phyloP scores from a whole-genome alignment of 2,888 invertebrate genomes.

The Troides oblongomaculatus region DNA sequence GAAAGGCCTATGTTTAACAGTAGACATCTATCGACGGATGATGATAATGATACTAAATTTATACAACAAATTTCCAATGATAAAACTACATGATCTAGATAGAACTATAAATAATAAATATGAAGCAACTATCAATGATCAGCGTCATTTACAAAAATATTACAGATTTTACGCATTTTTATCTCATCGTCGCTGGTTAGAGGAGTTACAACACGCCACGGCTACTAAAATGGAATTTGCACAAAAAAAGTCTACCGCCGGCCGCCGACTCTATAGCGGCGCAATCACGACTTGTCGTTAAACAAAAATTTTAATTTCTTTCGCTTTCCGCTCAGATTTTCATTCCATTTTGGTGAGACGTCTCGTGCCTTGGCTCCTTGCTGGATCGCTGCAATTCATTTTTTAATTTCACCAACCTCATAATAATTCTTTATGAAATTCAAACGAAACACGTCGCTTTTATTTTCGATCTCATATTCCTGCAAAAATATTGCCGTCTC shows the following conservation, averaged over 20 bases:
- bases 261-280: slow-evolving; percentile 38
- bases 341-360: slow-evolving; percentile 35
- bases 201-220: slow-evolving; percentile 36
- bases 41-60: too few relatives aligned
- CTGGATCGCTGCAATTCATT: neutral
- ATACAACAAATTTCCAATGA: too few relatives aligned
- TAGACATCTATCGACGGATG: too few relatives aligned
- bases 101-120: too few relatives aligned
- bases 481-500: neutral
- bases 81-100: too few relatives aligned
- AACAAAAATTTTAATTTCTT: slow-evolving; percentile 34
- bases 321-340: slow-evolving; percentile 36
- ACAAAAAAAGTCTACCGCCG: slow-evolving; percentile 39
- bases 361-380: slow-evolving; percentile 29
- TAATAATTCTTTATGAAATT: neutral
- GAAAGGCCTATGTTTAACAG: too few relatives aligned
- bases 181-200: slow-evolving; percentile 4
- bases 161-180: neutral
- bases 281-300: slow-evolving; percentile 37
- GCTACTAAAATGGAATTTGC: slow-evolving; percentile 40
- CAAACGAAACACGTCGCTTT: neutral
- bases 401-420: neutral
- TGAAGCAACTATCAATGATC: too few relatives aligned
- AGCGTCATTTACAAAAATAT: neutral
- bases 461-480: neutral